These are phyloP conservation scores for Cephalopterus ornatus DNA, from an alignment of 2,113 vertebrate genomes.

Conservation along the genomic window DNA sequence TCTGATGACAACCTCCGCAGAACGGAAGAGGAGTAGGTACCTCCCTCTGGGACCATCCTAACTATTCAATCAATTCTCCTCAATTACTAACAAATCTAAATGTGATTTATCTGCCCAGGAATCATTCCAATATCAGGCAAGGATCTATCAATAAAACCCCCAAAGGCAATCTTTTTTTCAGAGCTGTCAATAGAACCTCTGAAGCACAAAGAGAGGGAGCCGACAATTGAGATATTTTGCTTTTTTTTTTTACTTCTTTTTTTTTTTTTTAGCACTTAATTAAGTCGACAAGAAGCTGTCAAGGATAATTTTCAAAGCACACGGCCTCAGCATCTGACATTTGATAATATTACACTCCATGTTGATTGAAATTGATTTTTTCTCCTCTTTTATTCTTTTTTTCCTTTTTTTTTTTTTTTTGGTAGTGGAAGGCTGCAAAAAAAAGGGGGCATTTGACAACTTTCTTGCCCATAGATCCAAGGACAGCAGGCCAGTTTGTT, in stretches of 20 bases:
- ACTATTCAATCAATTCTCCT: slow-evolving; percentile 91
- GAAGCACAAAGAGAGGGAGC: slow-evolving; percentile 85
- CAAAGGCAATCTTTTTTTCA: slow-evolving; percentile 93
- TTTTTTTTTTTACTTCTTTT: slow-evolving; percentile 50
- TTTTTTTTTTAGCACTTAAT: slow-evolving; percentile 92
- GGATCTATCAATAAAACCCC: slow-evolving; percentile 91
- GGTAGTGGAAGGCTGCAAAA: slow-evolving; percentile 53
- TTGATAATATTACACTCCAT: slow-evolving; percentile 99
- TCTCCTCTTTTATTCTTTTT: not conserved
- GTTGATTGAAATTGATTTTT: slow-evolving; percentile 99
- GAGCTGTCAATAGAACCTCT: slow-evolving; percentile 90
- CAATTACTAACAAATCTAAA: slow-evolving; percentile 99
- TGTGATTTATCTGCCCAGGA: slow-evolving; percentile 98
- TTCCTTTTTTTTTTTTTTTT: not conserved
- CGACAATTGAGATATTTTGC: slow-evolving; percentile 88
- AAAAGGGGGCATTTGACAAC: slow-evolving; percentile 81
- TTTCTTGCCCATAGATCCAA: slow-evolving; percentile 87
- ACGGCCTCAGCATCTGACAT: slow-evolving; percentile 93
- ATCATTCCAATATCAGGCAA: slow-evolving; percentile 98
- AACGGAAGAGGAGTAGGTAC: slow-evolving; percentile 67
- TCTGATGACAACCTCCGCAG: slow-evolving; percentile 69
- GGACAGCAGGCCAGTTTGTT: slow-evolving; percentile 77
- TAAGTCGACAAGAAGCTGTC: slow-evolving; percentile 99
- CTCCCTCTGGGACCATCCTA: slow-evolving; percentile 78
- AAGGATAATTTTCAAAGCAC: slow-evolving; percentile 96